Conservation (phyloP, 2,888 invertebrate species). For the Drosophila phalerata region DNA sequence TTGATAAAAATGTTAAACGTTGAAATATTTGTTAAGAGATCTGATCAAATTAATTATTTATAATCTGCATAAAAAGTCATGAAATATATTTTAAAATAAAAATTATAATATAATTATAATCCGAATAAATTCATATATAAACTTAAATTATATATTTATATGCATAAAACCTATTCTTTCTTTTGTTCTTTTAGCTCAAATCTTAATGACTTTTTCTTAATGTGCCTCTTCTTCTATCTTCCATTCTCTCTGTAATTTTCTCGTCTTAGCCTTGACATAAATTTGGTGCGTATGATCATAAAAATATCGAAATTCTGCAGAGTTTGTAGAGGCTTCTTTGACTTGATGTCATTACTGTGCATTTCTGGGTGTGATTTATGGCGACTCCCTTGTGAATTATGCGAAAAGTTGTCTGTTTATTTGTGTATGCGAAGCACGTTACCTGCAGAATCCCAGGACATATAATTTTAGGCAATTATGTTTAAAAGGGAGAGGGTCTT, state of each 20-base stretch:
- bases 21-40: no score
- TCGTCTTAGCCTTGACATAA: conserved; percentile 65
- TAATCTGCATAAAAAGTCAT: no score
- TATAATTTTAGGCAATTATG: conserved; percentile 48
- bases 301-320: conserved; percentile 20
- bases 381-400: conserved; percentile 44
- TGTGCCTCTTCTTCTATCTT: not conserved
- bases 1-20: no score
- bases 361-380: conserved; percentile 67
- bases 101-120: no score
- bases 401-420: conserved; percentile 26
- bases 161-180: not conserved
- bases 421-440: conserved; percentile 36
- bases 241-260: conserved; percentile 16
- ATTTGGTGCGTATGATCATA: conserved; percentile 35
- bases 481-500: not conserved
- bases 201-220: not conserved
- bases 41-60: no score
- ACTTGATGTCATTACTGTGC: conserved; percentile 9
- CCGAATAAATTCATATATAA: no score
- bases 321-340: conserved; percentile 22
- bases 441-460: conserved; percentile 30
- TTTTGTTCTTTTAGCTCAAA: not conserved
- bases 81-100: no score
- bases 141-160: not conserved